These are phyloP conservation scores for Melanchra persicariae DNA, from an alignment of 2,888 invertebrate species.

Conservation along the genomic window DNA sequence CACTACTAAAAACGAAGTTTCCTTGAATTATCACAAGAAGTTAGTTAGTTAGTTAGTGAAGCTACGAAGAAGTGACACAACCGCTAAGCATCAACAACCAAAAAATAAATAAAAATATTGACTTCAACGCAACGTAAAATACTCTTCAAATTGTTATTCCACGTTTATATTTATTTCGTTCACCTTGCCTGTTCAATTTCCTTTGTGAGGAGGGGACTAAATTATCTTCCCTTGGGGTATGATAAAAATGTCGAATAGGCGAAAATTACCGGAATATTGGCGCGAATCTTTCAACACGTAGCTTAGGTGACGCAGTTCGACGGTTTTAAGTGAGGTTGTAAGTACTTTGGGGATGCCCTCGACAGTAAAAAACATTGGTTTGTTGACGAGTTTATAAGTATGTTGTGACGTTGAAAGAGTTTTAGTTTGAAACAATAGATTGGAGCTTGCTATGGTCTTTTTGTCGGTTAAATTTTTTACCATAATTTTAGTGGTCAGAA, in stretches of 20 bases:
- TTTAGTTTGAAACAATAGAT: background rate
- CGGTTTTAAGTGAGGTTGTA: slow-evolving; percentile 9
- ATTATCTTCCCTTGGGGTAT: slow-evolving; percentile 67
- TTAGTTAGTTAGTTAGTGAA: too few species aligned
- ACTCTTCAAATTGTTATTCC: slow-evolving; percentile 47
- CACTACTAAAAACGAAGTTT: background rate
- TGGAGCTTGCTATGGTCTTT: background rate
- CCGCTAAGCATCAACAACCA: background rate
- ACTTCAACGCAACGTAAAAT: slow-evolving; percentile 15
- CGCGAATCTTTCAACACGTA: slow-evolving; percentile 54
- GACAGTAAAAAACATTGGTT: background rate
- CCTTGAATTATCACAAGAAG: slow-evolving; percentile 1
- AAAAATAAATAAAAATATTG: slow-evolving; percentile 13
- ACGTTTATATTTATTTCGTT: slow-evolving; percentile 52
- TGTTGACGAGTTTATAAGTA: slow-evolving; percentile 1
- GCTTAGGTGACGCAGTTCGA: slow-evolving; percentile 18
- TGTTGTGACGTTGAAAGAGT: background rate
- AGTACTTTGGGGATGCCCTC: slow-evolving; percentile 26
- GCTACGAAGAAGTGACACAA: background rate
- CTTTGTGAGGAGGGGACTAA: slow-evolving; percentile 64
- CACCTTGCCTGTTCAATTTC: slow-evolving; percentile 67
- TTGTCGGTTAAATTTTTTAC: background rate
- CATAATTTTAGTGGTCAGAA: background rate
- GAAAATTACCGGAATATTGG: slow-evolving; percentile 68
- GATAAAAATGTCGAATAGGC: slow-evolving; percentile 67